phyloP scores from a whole-genome alignment of 2,888 invertebrate genomes.

The Drosophila ustulata region DNA sequence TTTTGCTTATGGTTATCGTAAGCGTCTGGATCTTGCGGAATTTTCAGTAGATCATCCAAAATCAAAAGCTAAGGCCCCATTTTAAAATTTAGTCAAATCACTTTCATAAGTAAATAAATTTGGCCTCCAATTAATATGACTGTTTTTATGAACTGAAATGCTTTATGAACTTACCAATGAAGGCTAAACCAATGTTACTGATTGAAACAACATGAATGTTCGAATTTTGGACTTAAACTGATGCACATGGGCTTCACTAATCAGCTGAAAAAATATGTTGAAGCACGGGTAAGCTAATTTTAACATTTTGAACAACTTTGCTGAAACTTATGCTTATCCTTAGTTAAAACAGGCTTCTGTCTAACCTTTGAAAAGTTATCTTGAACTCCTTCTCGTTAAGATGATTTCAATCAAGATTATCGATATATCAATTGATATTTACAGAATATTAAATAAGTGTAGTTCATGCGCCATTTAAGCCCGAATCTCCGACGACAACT shows the following conservation, averaged over 20 bases:
- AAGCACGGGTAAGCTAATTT: background rate
- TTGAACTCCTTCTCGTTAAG: background rate
- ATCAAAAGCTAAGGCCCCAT: background rate
- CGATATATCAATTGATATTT: background rate
- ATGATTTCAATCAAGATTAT: background rate
- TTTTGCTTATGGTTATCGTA: background rate
- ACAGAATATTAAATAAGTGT: background rate
- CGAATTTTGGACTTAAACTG: background rate
- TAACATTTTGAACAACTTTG: background rate
- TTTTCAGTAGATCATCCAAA: background rate
- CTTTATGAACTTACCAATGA: constrained; percentile 4
- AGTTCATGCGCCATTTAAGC: constrained; percentile 6
- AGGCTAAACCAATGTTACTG: constrained; percentile 5
- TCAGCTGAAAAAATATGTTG: background rate
- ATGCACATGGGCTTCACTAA: background rate
- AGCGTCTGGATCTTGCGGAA: background rate
- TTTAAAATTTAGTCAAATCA: background rate
- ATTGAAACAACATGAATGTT: background rate
- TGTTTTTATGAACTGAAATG: background rate
- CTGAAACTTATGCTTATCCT: background rate
- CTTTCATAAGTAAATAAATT: background rate
- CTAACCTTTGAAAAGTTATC: background rate
- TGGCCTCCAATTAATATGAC: background rate
- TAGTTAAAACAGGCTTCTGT: too few species aligned
- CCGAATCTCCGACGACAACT: constrained; percentile 17